Conservation (phyloP, 2,888 invertebrate genomes). For the Eupithecia inturbata region DNA sequence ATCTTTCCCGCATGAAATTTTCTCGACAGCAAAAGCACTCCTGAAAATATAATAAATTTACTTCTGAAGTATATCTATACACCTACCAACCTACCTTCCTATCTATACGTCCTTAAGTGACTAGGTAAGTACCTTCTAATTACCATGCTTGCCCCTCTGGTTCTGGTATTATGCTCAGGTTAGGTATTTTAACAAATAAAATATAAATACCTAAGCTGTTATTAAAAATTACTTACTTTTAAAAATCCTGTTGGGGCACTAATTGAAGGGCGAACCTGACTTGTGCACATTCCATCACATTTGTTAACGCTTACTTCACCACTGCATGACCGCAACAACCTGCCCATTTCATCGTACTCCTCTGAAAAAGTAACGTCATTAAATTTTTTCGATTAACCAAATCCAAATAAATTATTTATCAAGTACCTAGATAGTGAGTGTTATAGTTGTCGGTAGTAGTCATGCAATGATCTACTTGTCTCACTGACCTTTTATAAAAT, state of each 20-base stretch:
- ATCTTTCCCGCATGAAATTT: conserved; percentile 91
- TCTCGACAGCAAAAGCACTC: conserved; percentile 97
- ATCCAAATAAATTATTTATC: neutral
- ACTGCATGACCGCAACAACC: conserved; percentile 92
- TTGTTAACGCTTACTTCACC: conserved; percentile 96
- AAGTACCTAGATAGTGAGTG: too few species aligned
- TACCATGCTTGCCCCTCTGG: neutral
- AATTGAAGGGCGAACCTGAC: conserved; percentile 96
- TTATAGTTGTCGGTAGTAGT: too few species aligned
- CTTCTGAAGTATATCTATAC: neutral
- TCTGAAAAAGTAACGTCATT: conserved; percentile 80
- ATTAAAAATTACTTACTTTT: conserved; percentile 84
- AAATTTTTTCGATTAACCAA: neutral
- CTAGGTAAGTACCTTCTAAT: too few species aligned
- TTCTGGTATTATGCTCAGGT: neutral
- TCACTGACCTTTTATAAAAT: conserved; percentile 90
- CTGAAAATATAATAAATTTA: conserved; percentile 70
- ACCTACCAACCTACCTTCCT: neutral
- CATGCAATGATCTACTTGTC: neutral
- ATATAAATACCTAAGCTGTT: neutral
- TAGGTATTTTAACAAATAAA: neutral
- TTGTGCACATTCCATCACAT: conserved; percentile 96
- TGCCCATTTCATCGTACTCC: conserved; percentile 94
- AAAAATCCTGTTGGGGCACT: conserved; percentile 94
- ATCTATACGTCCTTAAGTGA: neutral